Conservation (phyloP, 1,140 invertebrate species). For the Mya arenaria region DNA sequence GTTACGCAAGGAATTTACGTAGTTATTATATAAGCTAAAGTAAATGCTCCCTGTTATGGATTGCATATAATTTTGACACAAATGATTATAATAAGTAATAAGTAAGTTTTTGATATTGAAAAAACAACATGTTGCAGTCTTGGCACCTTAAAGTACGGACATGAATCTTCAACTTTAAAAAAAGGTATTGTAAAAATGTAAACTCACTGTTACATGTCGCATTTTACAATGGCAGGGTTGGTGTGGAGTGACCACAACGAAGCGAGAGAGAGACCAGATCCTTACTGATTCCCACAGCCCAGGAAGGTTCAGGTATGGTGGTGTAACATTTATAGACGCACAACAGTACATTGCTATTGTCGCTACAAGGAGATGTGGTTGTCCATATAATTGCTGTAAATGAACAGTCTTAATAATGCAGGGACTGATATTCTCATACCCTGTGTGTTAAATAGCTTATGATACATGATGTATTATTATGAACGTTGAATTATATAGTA, state of each 20-base stretch:
- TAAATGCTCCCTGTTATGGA: too few relatives aligned
- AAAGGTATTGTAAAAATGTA: not conserved
- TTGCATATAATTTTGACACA: not conserved
- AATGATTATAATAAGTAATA: not conserved
- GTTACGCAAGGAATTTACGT: too few relatives aligned
- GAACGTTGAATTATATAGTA: not conserved
- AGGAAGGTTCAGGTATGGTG: conserved; percentile 79
- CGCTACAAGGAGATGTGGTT: not conserved
- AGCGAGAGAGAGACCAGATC: conserved; percentile 80
- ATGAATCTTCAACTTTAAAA: not conserved
- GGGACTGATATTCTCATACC: not conserved
- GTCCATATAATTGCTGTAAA: not conserved
- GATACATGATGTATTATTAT: not conserved
- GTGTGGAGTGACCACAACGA: conserved; percentile 81
- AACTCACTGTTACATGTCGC: not conserved
- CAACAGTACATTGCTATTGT: not conserved
- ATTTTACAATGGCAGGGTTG: conserved; percentile 74
- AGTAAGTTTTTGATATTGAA: not conserved
- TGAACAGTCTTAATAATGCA: not conserved
- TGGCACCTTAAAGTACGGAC: not conserved
- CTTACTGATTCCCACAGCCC: conserved; percentile 81
- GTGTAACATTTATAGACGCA: not conserved
- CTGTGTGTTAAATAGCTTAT: not conserved
- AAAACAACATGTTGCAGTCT: not conserved
- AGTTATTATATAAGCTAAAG: too few relatives aligned